Conservation (phyloP, 2,888 invertebrate genomes). For the Mesorhabditis belari region DNA sequence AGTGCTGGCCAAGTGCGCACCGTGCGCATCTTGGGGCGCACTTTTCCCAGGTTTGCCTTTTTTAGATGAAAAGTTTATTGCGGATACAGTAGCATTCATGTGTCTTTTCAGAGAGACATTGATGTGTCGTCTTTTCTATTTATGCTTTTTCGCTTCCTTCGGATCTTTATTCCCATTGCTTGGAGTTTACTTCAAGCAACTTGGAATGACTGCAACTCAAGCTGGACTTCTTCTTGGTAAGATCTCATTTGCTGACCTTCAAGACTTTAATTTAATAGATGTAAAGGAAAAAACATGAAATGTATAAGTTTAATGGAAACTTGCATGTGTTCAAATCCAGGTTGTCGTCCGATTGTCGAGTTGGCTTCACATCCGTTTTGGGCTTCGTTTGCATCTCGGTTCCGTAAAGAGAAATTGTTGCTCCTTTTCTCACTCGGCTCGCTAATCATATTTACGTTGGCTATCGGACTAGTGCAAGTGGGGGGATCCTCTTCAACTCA, state of each 20-base stretch:
- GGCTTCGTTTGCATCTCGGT: conserved; percentile 83
- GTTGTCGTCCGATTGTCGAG: conserved; percentile 91
- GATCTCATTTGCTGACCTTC: conserved; percentile 11
- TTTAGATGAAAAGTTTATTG: too few relatives aligned
- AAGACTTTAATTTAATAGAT: too few relatives aligned
- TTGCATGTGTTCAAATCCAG: too few relatives aligned
- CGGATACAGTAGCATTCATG: too few relatives aligned
- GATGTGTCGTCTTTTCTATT: conserved; percentile 93
- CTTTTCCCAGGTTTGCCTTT: background rate
- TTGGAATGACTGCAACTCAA: conserved; percentile 89
- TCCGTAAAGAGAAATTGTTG: conserved; percentile 62
- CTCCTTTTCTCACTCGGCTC: conserved; percentile 81
- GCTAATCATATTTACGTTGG: conserved; percentile 93
- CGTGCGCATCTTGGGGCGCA: background rate
- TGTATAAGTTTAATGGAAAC: background rate
- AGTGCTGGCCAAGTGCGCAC: background rate
- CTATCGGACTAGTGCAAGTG: conserved; percentile 84
- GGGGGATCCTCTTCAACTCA: too few relatives aligned
- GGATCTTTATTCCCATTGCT: conserved; percentile 94
- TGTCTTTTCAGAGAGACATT: conserved; percentile 67
- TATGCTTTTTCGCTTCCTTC: conserved; percentile 98
- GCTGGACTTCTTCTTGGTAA: conserved; percentile 54
- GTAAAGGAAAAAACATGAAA: too few relatives aligned
- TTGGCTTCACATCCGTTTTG: conserved; percentile 95
- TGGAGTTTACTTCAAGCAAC: conserved; percentile 89